Evolutionary conservation across 1,140 invertebrate genomes (phyloP), one percentile per base, ranked within the genome.

Genomic region (Harpegnathos saltator): DNA sequence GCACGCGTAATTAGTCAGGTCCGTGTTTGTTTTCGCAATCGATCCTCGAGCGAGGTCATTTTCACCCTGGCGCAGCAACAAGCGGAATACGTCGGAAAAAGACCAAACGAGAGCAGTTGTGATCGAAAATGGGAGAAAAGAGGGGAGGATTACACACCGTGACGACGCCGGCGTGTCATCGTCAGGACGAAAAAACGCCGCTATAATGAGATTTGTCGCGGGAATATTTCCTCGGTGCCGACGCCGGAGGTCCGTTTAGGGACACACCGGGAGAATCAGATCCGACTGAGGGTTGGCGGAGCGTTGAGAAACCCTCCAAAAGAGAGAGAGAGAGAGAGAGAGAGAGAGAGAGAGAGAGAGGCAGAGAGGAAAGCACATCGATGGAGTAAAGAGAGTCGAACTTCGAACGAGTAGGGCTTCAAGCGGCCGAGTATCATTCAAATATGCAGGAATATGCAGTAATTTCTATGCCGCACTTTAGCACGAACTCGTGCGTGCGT

Each of bases 171-270:
- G 58, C 86, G 63, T n/a, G n/a, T 29, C 72, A 81, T 88, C 86
- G 86, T 81, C 84, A 85, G 86, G 85, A 88, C 85, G 89, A 89
- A 91, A 92, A 92, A 92, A 91, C 86, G 82, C 82, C 86, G 86
- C 82, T 91, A 88, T 93, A 93, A 92, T 90, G 90, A 91, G 91
- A 93, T 93, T 91, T 92, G 91, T 91, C 90, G 84, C 87, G 85
- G 85, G 91, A 91, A 90, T 91, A 91, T 89, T 91, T 89, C 69
- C 85, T 85, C 48, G n/a, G 54, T 56, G 33, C 66, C 38, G 22
- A 5, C 1, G 19, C 14, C 5, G 14, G 14, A 5, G 29, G 19
- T 54, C 52, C 74, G 26, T 66, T 68, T 68, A 56, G 15, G 38
- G 38, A 22, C 1, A 19, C 22, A 17, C 9, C 9, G 4, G 54